Conservation (phyloP, 2,888 invertebrate genomes). For the Kuschelorhynchus macadamiae region DNA sequence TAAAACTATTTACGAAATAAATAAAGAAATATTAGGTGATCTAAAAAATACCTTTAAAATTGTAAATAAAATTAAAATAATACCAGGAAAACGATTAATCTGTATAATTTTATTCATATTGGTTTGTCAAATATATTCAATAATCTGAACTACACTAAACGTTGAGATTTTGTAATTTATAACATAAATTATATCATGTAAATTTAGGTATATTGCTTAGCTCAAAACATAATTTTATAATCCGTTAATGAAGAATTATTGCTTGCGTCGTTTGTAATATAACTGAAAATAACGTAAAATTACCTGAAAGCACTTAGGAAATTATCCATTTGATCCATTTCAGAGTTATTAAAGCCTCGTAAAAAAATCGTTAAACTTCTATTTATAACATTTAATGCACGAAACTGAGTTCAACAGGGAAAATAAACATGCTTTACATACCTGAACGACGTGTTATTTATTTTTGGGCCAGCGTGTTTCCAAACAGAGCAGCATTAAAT, state of each 20-base stretch:
- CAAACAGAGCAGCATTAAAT: conserved; percentile 42
- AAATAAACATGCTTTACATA: conserved; percentile 49
- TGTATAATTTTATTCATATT: too few species aligned
- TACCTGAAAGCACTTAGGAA: conserved; percentile 45
- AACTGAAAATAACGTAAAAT: conserved; percentile 45
- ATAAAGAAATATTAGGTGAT: too few species aligned
- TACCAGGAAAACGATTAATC: too few species aligned
- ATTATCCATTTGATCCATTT: conserved; percentile 41
- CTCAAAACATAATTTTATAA: conserved; percentile 4
- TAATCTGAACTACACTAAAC: too few species aligned
- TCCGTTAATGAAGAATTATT: not conserved
- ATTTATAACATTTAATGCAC: conserved; percentile 47
- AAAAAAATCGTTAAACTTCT: conserved; percentile 46
- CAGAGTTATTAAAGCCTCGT: conserved; percentile 34
- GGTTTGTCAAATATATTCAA: too few species aligned
- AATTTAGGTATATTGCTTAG: too few species aligned
- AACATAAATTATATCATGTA: too few species aligned
- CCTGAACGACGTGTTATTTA: conserved; percentile 50
- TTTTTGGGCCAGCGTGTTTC: conserved; percentile 45
- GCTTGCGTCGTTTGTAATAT: conserved; percentile 9
- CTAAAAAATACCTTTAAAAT: too few species aligned
- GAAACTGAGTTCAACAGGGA: conserved; percentile 25
- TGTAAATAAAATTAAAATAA: too few species aligned
- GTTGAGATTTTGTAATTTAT: too few species aligned
- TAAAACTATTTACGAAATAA: too few species aligned